Conservation (phyloP, 2,113 vertebrate genomes). For the Hippocampus comes region DNA sequence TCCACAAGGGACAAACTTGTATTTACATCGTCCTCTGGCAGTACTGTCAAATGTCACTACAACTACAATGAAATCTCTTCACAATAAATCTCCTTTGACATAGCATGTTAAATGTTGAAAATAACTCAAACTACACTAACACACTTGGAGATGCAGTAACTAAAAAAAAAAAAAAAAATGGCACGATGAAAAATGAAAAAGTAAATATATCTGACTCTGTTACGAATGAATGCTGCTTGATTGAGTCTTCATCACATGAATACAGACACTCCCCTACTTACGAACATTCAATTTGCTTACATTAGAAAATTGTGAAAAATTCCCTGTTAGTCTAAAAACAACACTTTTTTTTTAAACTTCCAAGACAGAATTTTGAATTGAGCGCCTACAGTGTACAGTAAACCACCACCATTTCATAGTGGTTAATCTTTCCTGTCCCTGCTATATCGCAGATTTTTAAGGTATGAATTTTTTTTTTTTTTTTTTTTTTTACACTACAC, state of each 20-base stretch:
- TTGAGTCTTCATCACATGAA: slow-evolving; percentile 14
- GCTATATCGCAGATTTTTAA: no score
- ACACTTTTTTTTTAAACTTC: no score
- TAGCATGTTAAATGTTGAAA: slow-evolving; percentile 43
- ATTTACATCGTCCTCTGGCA: slow-evolving; percentile 51
- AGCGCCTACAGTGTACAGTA: no score
- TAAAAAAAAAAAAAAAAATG: slow-evolving; percentile 25
- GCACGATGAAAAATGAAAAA: slow-evolving; percentile 45
- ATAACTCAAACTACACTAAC: slow-evolving; percentile 50
- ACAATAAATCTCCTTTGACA: slow-evolving; percentile 10
- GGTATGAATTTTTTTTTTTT: no score
- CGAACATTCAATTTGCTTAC: not conserved
- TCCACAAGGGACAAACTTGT: slow-evolving; percentile 6
- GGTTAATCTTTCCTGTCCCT: no score
- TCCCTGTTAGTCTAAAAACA: not conserved
- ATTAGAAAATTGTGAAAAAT: not conserved
- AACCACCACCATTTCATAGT: no score
- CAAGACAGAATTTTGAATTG: no score
- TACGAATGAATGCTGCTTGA: slow-evolving; percentile 29
- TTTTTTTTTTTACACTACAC: no score
- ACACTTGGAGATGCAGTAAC: slow-evolving; percentile 31
- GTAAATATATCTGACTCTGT: slow-evolving; percentile 48
- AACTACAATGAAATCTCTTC: not conserved
- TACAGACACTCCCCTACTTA: not conserved
- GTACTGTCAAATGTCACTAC: not conserved